These are phyloP conservation scores for Myrmecophaga tridactyla DNA, from an alignment of 2,113 vertebrate genomes.

Conservation along the genomic window DNA sequence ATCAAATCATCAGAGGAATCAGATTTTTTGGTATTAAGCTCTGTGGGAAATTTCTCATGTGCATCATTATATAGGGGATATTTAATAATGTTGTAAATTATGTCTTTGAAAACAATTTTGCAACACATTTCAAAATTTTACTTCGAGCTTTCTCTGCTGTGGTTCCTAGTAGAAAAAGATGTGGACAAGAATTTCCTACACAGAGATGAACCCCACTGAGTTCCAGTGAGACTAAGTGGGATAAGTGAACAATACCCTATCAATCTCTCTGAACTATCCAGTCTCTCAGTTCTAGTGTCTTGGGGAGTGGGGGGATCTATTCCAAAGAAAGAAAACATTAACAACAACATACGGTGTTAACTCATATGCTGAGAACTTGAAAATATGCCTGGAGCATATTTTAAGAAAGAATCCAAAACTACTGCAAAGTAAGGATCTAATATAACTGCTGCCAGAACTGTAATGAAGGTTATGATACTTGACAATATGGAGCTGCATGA, in stretches of 20 bases:
- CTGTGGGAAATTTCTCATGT: not conserved
- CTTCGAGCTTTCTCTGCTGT: not conserved
- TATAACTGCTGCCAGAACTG: not conserved
- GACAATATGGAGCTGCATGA: not conserved
- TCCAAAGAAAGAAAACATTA: constrained; percentile 41
- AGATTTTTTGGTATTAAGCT: not conserved
- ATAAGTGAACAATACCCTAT: not conserved
- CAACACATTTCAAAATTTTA: not conserved
- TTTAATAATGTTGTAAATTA: not conserved
- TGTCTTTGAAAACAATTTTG: not conserved
- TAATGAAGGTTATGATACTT: not conserved
- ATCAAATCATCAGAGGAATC: not conserved
- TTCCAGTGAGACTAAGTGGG: not conserved
- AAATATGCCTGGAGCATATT: not conserved
- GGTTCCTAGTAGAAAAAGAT: not conserved
- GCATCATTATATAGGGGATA: not conserved
- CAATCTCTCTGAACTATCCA: not conserved
- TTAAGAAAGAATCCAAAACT: constrained; percentile 26
- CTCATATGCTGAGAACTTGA: not conserved
- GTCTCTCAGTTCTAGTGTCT: not conserved
- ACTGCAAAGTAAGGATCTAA: not conserved
- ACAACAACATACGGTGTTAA: not conserved
- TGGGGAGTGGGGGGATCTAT: not conserved
- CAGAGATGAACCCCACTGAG: not conserved
- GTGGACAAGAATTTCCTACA: not conserved